Base-by-base conservation (phyloP, 2,888 invertebrate species). In the Hylaea fasciaria region DNA sequence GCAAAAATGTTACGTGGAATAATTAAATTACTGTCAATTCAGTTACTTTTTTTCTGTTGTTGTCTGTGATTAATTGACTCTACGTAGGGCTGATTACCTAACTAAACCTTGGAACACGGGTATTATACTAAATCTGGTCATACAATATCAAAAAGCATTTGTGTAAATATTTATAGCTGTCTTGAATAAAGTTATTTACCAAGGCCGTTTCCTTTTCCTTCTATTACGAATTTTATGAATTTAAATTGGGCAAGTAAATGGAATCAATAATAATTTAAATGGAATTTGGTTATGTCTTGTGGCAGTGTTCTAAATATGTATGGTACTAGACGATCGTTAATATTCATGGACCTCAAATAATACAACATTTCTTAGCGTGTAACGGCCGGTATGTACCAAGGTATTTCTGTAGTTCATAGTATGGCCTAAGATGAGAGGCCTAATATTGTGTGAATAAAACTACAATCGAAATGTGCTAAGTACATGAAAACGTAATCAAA, bases 181-280 rank as follows among this genome's bases (percentile, higher is more conserved):
- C 14, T 54, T 29, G 43, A 22, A 5, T n/a, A n/a, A n/a, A n/a
- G n/a, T n/a, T n/a, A n/a, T n/a, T n/a, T 29, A 28, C 29, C 41
- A 48, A 56, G 61, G 61, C 22, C 43, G 61, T 56, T 61, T 52
- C 55, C 61, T 61, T 61, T 60, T 61, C 61, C 55, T 48, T 60
- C 12, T 29, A 49, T 4, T 35, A 40, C 13, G 9, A 41, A 56
- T 56, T 51, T 51, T 37, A 56, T 49, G 43, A 44, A 56, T 49
- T 56, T 37, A 22, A 49, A 56, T 56, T n/a, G 10, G 5, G 3
- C n/a, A 22, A 14, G 0, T 39, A 7, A 28, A 28, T 28, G 28
- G 28, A 51, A 8, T 50, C 14, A 39, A 22, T 49, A 49, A 32
- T 14, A 17, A 4, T 52, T 43, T 44, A 8, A 12, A 12, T 45